These are phyloP conservation scores for Amblyjoppa proteus DNA, from an alignment of 2,888 invertebrate genomes.

Conservation along the genomic window DNA sequence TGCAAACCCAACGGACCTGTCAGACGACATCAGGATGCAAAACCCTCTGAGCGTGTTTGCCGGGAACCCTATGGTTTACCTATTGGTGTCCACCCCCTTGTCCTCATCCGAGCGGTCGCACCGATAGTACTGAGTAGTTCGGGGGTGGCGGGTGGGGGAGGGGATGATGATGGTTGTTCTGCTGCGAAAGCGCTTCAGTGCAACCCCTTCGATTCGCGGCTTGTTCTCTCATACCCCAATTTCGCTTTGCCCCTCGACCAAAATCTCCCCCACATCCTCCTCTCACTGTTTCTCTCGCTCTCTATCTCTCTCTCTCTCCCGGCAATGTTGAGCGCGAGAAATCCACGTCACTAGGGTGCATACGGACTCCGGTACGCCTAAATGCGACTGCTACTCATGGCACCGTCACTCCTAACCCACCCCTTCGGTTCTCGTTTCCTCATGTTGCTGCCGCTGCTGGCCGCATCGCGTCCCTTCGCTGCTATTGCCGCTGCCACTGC, in stretches of 20 bases:
- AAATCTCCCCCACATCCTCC: slow-evolving; percentile 55
- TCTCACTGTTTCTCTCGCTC: no score
- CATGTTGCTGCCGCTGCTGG: slow-evolving; percentile 52
- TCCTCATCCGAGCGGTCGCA: slow-evolving; percentile 45
- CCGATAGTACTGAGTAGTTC: slow-evolving; percentile 32
- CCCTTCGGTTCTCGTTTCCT: slow-evolving; percentile 60
- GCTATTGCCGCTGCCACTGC: slow-evolving; percentile 48
- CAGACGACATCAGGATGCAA: slow-evolving; percentile 69
- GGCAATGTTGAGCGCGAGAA: slow-evolving; percentile 41
- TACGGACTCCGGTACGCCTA: slow-evolving; percentile 70
- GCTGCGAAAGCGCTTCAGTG: slow-evolving; percentile 50
- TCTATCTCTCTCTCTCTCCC: slow-evolving; percentile 10
- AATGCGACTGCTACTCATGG: slow-evolving; percentile 69
- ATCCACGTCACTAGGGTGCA: slow-evolving; percentile 70
- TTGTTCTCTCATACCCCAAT: slow-evolving; percentile 37
- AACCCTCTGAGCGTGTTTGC: slow-evolving; percentile 67
- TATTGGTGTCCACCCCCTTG: slow-evolving; percentile 67
- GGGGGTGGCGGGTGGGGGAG: slow-evolving; percentile 23
- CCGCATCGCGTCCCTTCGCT: slow-evolving; percentile 68
- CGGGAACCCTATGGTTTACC: slow-evolving; percentile 67
- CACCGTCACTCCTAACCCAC: slow-evolving; percentile 60
- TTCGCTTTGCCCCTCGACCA: slow-evolving; percentile 51
- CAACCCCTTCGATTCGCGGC: slow-evolving; percentile 56
- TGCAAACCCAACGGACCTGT: slow-evolving; percentile 64
- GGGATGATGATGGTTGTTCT: slow-evolving; percentile 31